A percentile compares a stretch with the other conserved stretches of the same genome.
Evolutionary conservation across 2,113 vertebrate genomes (phyloP).

Genomic region (Anolis carolinensis): DNA sequence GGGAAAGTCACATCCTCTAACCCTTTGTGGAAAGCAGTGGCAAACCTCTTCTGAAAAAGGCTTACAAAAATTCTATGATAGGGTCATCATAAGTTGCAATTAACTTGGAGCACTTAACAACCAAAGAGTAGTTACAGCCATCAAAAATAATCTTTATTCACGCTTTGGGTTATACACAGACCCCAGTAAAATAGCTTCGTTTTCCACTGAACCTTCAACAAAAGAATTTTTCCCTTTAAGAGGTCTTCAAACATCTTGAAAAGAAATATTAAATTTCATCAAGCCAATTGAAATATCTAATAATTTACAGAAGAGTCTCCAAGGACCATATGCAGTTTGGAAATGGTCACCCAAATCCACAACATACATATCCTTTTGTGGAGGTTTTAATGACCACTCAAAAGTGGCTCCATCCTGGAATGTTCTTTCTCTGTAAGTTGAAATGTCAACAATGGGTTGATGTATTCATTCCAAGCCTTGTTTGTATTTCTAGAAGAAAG

Average conservation of each 20-base stretch:
- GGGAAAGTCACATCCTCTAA: too few relatives aligned
- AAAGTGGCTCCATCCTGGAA: constrained; percentile 30
- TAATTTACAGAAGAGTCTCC: background rate
- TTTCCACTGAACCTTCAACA: background rate
- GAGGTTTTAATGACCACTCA: background rate
- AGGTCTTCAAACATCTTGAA: too few relatives aligned
- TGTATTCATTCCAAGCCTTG: constrained; percentile 41
- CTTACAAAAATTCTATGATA: too few relatives aligned
- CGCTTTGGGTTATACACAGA: too few relatives aligned
- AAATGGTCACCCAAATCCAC: background rate
- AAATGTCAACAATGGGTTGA: constrained; percentile 32
- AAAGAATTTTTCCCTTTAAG: background rate
- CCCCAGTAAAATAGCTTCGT: background rate
- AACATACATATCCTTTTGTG: constrained; percentile 22
- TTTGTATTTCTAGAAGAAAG: constrained; percentile 44
- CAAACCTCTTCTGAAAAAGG: too few relatives aligned
- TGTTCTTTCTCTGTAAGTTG: constrained; percentile 23
- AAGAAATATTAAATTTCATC: background rate
- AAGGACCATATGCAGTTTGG: constrained; percentile 18
- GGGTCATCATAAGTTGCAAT: too few relatives aligned
- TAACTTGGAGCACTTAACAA: too few relatives aligned
- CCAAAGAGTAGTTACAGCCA: too few relatives aligned
- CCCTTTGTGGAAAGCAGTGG: too few relatives aligned
- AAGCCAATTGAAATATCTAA: background rate
- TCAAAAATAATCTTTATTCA: too few relatives aligned